Percentiles rank a stretch among this genome's conserved stretches.
These are phyloP conservation scores for Panzeria rudis DNA, from an alignment of 2,888 invertebrate species.

Conservation along the genomic window DNA sequence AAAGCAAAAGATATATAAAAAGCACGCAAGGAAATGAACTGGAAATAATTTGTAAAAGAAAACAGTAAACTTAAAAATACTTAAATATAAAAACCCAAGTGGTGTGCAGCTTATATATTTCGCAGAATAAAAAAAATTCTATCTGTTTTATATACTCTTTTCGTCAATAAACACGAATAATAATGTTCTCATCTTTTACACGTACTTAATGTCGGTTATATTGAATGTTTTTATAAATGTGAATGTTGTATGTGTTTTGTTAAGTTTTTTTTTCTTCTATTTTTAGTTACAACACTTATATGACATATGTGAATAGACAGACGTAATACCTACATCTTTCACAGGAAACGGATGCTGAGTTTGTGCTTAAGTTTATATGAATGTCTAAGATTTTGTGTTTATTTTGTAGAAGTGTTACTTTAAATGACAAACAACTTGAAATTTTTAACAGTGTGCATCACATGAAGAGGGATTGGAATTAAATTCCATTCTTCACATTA, in stretches of 20 bases:
- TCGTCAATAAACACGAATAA: constrained; percentile 19
- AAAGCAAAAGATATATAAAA: constrained; percentile 15
- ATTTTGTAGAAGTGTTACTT: constrained; percentile 30
- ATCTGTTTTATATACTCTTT: constrained; percentile 24
- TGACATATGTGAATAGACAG: constrained; percentile 9
- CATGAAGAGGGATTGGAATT: background rate
- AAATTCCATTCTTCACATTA: background rate
- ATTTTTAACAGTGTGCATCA: background rate
- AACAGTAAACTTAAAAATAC: constrained; percentile 17
- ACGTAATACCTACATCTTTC: background rate
- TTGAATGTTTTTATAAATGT: constrained; percentile 5
- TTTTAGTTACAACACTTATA: constrained; percentile 36
- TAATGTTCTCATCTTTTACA: constrained; percentile 41
- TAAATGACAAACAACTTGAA: constrained; percentile 29
- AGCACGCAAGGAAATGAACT: constrained; percentile 50
- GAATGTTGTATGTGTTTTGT: constrained; percentile 21
- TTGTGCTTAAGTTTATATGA: constrained; percentile 20
- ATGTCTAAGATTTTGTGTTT: constrained; percentile 1
- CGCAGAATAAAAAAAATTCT: background rate
- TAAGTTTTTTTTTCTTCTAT: background rate
- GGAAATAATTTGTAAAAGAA: constrained; percentile 46
- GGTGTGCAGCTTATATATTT: constrained; percentile 60
- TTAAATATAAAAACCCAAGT: constrained; percentile 49
- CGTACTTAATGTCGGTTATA: background rate
- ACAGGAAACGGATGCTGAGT: constrained; percentile 45